Percentiles rank a stretch among this genome's conserved stretches.
Evolutionary conservation across 37 sponge, comb jelly and placozoan genomes (phyloP).

Genomic region (Beroe ovata): DNA sequence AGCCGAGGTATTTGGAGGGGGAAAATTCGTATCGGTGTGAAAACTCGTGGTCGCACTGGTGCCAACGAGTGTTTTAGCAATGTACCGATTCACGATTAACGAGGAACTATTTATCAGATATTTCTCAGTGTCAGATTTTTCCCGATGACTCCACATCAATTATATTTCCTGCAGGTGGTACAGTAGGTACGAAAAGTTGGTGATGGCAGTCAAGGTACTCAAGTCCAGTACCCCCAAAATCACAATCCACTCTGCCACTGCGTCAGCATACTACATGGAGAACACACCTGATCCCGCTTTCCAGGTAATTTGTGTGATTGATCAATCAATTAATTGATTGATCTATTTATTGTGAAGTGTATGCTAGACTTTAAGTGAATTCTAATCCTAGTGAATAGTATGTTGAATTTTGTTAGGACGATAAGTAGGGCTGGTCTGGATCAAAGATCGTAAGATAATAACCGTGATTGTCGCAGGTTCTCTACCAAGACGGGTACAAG

Average conservation of each 20-base stretch:
- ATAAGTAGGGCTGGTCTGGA: too few relatives aligned
- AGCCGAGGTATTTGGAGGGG: slow-evolving; percentile 50
- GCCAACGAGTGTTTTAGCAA: too few relatives aligned
- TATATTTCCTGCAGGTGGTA: slow-evolving; percentile 27
- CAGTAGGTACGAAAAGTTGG: slow-evolving; percentile 44
- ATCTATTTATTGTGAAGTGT: too few relatives aligned
- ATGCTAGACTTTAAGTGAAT: too few relatives aligned
- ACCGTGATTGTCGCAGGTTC: background rate
- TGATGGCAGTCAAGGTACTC: background rate
- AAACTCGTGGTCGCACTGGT: background rate
- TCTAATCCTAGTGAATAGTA: too few relatives aligned
- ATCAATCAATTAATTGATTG: too few relatives aligned
- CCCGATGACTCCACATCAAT: too few relatives aligned
- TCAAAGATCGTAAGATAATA: too few relatives aligned
- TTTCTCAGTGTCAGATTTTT: too few relatives aligned
- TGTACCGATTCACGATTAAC: too few relatives aligned
- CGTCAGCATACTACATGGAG: slow-evolving; percentile 63
- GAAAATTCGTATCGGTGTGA: background rate
- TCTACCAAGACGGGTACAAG: slow-evolving; percentile 49
- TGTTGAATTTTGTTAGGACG: too few relatives aligned
- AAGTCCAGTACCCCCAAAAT: slow-evolving; percentile 62
- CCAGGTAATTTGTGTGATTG: background rate
- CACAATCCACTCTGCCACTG: slow-evolving; percentile 31
- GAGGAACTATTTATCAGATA: too few relatives aligned
- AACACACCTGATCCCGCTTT: slow-evolving; percentile 22